Evolutionary conservation across 2,113 vertebrate species (phyloP).

Genomic region (Toxostoma redivivum): DNA sequence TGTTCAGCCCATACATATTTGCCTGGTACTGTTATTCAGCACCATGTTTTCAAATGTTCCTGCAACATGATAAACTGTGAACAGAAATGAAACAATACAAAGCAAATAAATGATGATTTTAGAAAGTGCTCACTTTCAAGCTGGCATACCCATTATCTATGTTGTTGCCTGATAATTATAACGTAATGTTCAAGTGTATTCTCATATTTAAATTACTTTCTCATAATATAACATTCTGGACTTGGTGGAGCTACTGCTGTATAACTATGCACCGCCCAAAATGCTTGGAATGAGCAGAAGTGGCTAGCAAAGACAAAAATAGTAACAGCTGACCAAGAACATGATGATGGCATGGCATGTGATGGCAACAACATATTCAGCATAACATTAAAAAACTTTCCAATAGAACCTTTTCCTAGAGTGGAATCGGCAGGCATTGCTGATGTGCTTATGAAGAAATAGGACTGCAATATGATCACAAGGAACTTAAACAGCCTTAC

Average conservation of each 20-base stretch:
- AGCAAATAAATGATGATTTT: conserved; percentile 16
- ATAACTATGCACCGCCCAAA: neutral
- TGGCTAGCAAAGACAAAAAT: neutral
- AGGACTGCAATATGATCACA: neutral
- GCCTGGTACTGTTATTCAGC: neutral
- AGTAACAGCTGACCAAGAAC: neutral
- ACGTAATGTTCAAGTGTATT: neutral
- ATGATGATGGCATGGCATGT: neutral
- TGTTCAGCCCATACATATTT: neutral
- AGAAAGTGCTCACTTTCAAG: neutral
- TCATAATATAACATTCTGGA: neutral
- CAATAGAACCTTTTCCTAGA: neutral
- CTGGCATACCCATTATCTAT: neutral
- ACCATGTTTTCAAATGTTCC: neutral
- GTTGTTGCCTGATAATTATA: neutral
- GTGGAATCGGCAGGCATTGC: neutral
- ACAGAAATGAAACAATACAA: neutral
- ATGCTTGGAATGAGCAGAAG: conserved; percentile 7
- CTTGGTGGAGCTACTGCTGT: neutral
- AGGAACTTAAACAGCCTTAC: neutral
- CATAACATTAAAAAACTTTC: neutral
- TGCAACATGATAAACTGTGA: neutral
- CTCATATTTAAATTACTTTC: neutral
- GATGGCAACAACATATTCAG: neutral
- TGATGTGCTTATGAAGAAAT: neutral